phyloP scores from a whole-genome alignment of 2,113 vertebrate species.

The Amphiprion percula region DNA sequence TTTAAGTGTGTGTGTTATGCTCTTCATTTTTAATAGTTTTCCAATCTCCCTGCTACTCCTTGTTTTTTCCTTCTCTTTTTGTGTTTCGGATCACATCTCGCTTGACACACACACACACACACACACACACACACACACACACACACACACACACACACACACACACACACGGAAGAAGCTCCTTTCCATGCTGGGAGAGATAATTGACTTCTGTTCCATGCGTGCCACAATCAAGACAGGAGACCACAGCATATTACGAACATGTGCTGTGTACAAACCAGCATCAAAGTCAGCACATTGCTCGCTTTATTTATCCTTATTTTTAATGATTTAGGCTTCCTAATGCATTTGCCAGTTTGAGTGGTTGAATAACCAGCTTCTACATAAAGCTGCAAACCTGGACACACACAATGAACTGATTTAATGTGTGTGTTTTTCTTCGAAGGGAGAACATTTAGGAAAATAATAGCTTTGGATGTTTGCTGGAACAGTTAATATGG shows the following conservation, averaged over 20 bases:
- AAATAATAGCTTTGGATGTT: conserved; percentile 77
- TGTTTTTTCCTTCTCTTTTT: conserved; percentile 21
- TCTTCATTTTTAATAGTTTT: conserved; percentile 28
- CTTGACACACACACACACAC: conserved; percentile 46
- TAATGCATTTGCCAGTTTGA: conserved; percentile 76
- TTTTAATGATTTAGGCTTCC: conserved; percentile 81
- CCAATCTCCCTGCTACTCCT: conserved; percentile 6
- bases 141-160: conserved; percentile 51
- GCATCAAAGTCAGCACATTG: conserved; percentile 72
- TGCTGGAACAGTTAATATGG: conserved; percentile 65
- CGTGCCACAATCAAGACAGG: conserved; percentile 80
- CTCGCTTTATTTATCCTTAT: conserved; percentile 81
- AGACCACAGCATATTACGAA: conserved; percentile 79
- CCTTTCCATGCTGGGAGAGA: conserved; percentile 67
- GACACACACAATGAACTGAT: conserved; percentile 71
- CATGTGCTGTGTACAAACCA: conserved; percentile 81
- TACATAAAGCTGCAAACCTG: conserved; percentile 48
- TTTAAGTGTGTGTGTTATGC: conserved; percentile 15
- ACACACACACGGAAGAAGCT: conserved; percentile 61
- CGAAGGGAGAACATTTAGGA: conserved; percentile 61
- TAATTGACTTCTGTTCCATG: conserved; percentile 76
- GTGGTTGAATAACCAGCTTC: conserved; percentile 76
- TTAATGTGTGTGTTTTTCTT: conserved; percentile 70
- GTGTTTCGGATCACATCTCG: conserved; percentile 43
- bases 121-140: conserved; percentile 58